Conservation (phyloP, 2,113 vertebrate species). For the Australoheros scitulus region DNA sequence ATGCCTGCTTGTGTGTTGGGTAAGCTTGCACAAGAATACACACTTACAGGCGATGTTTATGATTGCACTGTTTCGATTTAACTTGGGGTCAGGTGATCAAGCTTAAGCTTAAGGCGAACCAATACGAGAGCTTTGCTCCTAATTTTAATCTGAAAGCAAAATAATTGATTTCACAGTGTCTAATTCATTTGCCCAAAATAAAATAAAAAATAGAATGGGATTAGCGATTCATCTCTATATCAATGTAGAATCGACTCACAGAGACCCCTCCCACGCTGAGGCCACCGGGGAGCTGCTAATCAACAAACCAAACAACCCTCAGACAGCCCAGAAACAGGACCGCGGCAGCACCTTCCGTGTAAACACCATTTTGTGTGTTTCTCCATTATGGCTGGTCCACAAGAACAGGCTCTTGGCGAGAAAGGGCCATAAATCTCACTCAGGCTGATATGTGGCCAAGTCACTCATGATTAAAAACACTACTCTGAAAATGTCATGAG, state of each 20-base stretch:
- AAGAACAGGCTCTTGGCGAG: constrained; percentile 40
- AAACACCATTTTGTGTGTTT: constrained; percentile 65
- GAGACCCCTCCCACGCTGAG: constrained; percentile 1
- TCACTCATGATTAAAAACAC: constrained; percentile 60
- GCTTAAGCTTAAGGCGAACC: background rate
- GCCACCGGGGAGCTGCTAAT: constrained; percentile 64
- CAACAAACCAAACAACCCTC: constrained; percentile 71
- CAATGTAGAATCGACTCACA: constrained; percentile 11
- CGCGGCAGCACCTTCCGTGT: constrained; percentile 52
- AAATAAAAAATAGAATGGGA: background rate
- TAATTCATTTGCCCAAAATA: background rate
- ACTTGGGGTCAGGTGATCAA: background rate
- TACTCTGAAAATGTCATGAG: constrained; percentile 40
- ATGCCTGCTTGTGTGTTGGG: background rate
- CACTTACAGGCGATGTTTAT: background rate
- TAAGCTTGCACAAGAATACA: background rate
- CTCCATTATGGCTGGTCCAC: constrained; percentile 46
- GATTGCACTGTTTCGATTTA: background rate
- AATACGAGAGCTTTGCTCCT: background rate
- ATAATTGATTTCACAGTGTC: fast-evolving
- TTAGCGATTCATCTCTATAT: background rate
- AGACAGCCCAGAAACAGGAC: constrained; percentile 28
- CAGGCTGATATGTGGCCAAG: constrained; percentile 52
- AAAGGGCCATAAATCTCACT: constrained; percentile 64
- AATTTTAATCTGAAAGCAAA: background rate